A percentile compares a stretch with the other conserved stretches of the same genome.
Conservation (phyloP, 2,888 invertebrate genomes). For the Nudaria mundana region DNA sequence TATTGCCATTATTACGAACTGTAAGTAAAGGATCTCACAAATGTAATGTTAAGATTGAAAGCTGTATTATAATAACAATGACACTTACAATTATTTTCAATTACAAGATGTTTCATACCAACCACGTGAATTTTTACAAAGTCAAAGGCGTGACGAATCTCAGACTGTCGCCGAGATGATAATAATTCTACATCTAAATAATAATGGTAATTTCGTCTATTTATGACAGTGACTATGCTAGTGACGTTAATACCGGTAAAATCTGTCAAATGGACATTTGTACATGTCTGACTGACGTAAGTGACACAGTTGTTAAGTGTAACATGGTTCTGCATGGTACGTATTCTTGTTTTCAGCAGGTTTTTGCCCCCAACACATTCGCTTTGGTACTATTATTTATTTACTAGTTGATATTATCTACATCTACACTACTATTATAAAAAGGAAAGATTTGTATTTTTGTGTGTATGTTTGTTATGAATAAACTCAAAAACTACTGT, state of each 20-base stretch:
- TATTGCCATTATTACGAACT: neutral
- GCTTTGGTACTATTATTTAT: no score
- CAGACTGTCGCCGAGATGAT: constrained; percentile 3
- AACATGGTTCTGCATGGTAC: no score
- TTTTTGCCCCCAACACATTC: no score
- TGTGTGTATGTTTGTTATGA: no score
- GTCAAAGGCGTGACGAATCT: constrained; percentile 21
- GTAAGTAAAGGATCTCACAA: constrained; percentile 2
- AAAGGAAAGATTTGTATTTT: no score
- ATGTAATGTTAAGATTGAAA: constrained; percentile 11
- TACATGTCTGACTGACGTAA: no score
- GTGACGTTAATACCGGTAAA: neutral
- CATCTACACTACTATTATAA: no score
- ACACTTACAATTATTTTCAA: constrained; percentile 2
- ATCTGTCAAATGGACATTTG: neutral
- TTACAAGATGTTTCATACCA: neutral
- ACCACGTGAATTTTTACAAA: constrained; percentile 6
- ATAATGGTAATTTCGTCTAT: constrained; percentile 3
- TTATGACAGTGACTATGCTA: neutral
- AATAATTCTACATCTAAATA: neutral
- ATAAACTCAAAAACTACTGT: no score
- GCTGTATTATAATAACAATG: constrained; percentile 8
- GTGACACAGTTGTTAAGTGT: no score
- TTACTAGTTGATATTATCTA: no score
- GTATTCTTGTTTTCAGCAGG: no score